A percentile compares a stretch with the other conserved stretches of the same genome.
Conservation (phyloP, 2,113 vertebrate species). For the Myiozetetes cayanensis region DNA sequence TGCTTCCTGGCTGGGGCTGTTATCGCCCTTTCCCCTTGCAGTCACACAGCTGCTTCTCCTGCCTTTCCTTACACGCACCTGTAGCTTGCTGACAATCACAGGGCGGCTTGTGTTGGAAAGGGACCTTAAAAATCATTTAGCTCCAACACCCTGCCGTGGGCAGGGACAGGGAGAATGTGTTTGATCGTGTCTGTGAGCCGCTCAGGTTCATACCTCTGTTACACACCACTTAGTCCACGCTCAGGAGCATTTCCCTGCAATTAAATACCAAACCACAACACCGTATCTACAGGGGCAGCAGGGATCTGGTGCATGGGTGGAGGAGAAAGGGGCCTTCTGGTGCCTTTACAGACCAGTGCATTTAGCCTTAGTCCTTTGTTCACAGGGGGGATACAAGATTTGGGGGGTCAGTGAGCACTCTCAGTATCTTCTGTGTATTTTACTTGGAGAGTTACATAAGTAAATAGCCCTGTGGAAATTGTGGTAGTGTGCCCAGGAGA, state of each 20-base stretch:
- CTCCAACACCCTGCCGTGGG: not conserved
- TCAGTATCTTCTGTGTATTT: not conserved
- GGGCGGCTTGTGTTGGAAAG: not conserved
- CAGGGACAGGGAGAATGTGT: not conserved
- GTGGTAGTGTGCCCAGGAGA: not conserved
- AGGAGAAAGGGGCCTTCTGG: not conserved
- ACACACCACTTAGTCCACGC: fast-evolving
- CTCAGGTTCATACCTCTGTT: not conserved
- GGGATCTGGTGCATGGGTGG: not conserved
- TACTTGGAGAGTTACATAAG: not conserved
- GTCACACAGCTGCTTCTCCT: not conserved
- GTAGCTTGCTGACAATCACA: not conserved
- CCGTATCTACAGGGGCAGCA: not conserved
- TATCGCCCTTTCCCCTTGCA: not conserved
- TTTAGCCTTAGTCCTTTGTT: not conserved
- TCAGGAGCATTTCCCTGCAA: not conserved
- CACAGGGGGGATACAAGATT: not conserved
- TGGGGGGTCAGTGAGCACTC: not conserved
- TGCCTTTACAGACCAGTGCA: not conserved
- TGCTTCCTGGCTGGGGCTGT: not conserved
- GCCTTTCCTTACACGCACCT: not conserved
- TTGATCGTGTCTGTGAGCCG: not conserved
- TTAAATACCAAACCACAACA: not conserved
- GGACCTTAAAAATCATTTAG: not conserved
- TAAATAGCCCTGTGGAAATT: not conserved